Evolutionary conservation across 2,888 invertebrate species (phyloP).

Genomic region (Cistogaster globosa): DNA sequence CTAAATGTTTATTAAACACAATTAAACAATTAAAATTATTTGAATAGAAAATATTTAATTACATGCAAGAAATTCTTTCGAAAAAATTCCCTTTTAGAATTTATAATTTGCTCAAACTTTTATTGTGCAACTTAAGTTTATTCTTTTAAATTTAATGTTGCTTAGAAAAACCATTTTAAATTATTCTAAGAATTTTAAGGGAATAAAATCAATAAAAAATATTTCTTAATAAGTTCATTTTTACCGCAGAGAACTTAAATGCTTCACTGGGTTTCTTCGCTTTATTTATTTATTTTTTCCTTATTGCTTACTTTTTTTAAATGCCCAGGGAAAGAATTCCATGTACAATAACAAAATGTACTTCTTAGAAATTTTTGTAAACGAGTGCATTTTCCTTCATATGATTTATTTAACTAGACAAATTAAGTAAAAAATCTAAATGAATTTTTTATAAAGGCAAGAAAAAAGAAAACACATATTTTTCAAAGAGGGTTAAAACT

Average conservation of each 20-base stretch:
- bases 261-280: slow-evolving; percentile 45
- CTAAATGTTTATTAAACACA: slow-evolving; percentile 21
- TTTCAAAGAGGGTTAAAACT: too few species aligned
- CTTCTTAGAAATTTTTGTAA: not conserved
- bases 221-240: slow-evolving; percentile 50
- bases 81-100: not conserved
- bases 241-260: slow-evolving; percentile 50
- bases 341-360: not conserved
- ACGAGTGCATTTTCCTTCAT: too few species aligned
- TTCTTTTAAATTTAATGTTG: not conserved
- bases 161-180: not conserved
- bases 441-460: too few species aligned
- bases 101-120: not conserved
- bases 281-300: slow-evolving; percentile 1
- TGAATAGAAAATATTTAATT: slow-evolving; percentile 24
- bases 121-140: not conserved
- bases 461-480: too few species aligned
- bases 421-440: too few species aligned
- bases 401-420: too few species aligned
- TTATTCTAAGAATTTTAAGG: not conserved
- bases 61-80: slow-evolving; percentile 30
- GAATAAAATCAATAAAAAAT: slow-evolving; percentile 34
- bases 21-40: slow-evolving; percentile 26
- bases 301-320: not conserved
- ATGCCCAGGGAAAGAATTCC: slow-evolving; percentile 11